These are phyloP conservation scores for Mamestra brassicae DNA, from an alignment of 2,888 invertebrate species.

Conservation along the genomic window DNA sequence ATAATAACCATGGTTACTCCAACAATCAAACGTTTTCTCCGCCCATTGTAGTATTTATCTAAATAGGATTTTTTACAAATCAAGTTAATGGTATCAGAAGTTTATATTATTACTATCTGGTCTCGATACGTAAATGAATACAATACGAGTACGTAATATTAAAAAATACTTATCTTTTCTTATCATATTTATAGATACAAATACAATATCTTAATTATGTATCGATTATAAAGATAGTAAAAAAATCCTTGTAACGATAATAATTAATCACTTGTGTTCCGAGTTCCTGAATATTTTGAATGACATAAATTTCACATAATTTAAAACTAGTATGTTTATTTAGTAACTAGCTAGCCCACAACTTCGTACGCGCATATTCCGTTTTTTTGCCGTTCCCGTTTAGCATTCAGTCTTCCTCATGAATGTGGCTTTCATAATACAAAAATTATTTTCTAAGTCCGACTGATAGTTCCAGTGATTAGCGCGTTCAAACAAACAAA, in stretches of 20 bases:
- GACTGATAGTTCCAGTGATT: no score
- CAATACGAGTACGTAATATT: background rate
- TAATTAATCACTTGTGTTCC: background rate
- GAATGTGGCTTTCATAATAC: no score
- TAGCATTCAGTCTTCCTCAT: no score
- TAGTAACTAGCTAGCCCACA: no score
- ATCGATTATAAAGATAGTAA: background rate
- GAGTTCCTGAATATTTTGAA: constrained; percentile 1
- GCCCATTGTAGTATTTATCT: no score
- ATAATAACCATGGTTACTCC: no score
- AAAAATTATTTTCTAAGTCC: no score
- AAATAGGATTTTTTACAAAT: background rate
- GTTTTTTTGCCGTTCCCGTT: no score
- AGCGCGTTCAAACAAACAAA: no score
- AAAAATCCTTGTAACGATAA: background rate
- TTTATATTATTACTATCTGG: constrained; percentile 17
- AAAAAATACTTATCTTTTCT: background rate
- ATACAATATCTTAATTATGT: background rate
- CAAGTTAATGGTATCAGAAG: constrained; percentile 13
- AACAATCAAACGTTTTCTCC: background rate
- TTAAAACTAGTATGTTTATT: background rate
- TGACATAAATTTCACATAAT: background rate
- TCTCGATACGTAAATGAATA: background rate
- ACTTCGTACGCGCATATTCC: no score
- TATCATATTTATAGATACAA: background rate